A percentile compares a stretch with the other conserved stretches of the same genome.
These are phyloP conservation scores for Tineola bisselliella DNA, from an alignment of 2,888 invertebrate genomes.

Conservation along the genomic window DNA sequence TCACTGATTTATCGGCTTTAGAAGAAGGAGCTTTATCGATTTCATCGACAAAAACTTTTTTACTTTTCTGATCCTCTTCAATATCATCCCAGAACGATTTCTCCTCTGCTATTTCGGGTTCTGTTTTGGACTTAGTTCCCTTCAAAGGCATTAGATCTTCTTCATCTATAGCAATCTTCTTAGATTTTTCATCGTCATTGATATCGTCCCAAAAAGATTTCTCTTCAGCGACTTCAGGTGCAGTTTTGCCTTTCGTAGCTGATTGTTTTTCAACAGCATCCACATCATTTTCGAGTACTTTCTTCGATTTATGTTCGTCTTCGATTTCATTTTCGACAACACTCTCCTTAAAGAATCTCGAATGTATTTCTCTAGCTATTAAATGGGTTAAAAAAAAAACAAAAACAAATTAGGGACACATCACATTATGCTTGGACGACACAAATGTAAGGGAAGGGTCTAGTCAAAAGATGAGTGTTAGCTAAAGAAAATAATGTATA, in stretches of 20 bases:
- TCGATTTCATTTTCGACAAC: slow-evolving; percentile 60
- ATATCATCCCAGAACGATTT: slow-evolving; percentile 44
- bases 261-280: slow-evolving; percentile 27
- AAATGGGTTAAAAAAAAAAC: slow-evolving; percentile 29
- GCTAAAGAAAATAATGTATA: background rate
- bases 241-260: slow-evolving; percentile 34
- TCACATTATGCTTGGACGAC: slow-evolving; percentile 29
- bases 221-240: slow-evolving; percentile 36
- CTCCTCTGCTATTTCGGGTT: slow-evolving; percentile 28
- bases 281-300: slow-evolving; percentile 34
- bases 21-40: slow-evolving; percentile 22
- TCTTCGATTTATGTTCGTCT: slow-evolving; percentile 34
- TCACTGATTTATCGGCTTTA: slow-evolving; percentile 29
- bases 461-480: background rate
- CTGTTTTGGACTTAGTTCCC: slow-evolving; percentile 28
- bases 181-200: slow-evolving; percentile 27
- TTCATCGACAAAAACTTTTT: slow-evolving; percentile 32
- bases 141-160: slow-evolving; percentile 24
- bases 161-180: slow-evolving; percentile 31
- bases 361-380: slow-evolving; percentile 64
- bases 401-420: slow-evolving; percentile 23
- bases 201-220: slow-evolving; percentile 42
- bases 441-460: slow-evolving; percentile 30
- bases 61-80: slow-evolving; percentile 29
- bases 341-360: slow-evolving; percentile 56